phyloP scores from a whole-genome alignment of 2,797 vertebrate species.

The Mormyrus proboscirostris region DNA sequence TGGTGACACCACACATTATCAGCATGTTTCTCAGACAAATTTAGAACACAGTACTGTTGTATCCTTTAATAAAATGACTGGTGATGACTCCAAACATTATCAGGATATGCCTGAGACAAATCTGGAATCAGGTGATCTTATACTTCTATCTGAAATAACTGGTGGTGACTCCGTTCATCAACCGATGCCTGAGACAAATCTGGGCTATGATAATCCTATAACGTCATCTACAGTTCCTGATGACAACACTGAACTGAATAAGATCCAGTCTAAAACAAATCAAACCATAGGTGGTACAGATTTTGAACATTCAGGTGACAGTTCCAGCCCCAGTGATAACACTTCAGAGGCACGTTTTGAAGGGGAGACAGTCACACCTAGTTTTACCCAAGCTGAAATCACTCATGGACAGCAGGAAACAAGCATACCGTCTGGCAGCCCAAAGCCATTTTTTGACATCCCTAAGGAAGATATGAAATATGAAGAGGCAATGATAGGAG shows the following conservation, averaged over 20 bases:
- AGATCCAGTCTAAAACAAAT: conserved; percentile 34
- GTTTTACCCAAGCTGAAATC: conserved; percentile 31
- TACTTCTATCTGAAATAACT: background rate
- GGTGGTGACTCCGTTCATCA: background rate
- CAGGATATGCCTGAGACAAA: conserved; percentile 25
- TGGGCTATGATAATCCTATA: conserved; percentile 25
- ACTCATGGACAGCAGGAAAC: background rate
- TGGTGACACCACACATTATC: background rate
- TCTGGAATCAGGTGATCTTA: conserved; percentile 28
- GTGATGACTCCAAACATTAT: background rate
- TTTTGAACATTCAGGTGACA: conserved; percentile 16
- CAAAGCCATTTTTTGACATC: conserved; percentile 18
- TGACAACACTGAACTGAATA: conserved; percentile 34
- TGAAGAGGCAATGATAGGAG: conserved; percentile 22
- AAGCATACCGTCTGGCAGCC: conserved; percentile 8
- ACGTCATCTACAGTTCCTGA: background rate
- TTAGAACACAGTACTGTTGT: background rate
- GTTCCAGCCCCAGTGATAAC: conserved; percentile 19
- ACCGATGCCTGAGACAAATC: conserved; percentile 23
- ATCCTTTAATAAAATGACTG: background rate
- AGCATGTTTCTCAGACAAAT: background rate
- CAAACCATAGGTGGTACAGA: conserved; percentile 11
- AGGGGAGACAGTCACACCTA: conserved; percentile 22
- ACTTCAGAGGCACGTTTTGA: conserved; percentile 23
- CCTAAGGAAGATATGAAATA: conserved; percentile 15